phyloP scores from a whole-genome alignment of 2,797 vertebrate genomes.

The Rhinoraja longicauda region DNA sequence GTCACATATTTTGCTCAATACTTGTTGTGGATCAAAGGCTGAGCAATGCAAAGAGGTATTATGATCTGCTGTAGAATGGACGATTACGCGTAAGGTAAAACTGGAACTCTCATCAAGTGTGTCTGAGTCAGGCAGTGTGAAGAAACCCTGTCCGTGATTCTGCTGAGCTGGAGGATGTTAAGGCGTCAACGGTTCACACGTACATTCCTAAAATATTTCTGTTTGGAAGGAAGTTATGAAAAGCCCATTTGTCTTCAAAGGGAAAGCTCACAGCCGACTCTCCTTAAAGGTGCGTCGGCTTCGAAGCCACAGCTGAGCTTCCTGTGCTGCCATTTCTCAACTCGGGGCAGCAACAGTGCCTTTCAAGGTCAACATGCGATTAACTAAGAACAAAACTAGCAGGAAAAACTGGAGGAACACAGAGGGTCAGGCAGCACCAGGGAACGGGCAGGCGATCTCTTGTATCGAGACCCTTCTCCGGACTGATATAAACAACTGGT shows the following conservation, averaged over 20 bases:
- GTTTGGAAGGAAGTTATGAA: neutral
- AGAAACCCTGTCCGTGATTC: slow-evolving; percentile 9
- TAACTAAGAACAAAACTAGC: too few species aligned
- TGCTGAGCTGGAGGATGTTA: neutral
- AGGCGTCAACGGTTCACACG: neutral
- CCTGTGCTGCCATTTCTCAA: neutral
- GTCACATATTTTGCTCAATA: neutral
- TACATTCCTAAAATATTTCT: slow-evolving; percentile 27
- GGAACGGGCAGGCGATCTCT: too few species aligned
- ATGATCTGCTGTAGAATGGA: neutral
- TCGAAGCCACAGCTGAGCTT: neutral
- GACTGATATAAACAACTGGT: too few species aligned
- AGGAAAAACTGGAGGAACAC: too few species aligned
- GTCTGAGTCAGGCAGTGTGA: neutral
- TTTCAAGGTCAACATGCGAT: neutral
- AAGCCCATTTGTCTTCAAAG: neutral
- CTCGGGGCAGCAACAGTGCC: neutral
- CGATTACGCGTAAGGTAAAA: neutral
- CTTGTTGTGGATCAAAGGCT: neutral
- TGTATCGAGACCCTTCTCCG: too few species aligned
- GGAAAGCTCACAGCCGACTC: neutral
- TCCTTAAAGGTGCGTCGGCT: neutral
- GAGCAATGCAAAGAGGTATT: neutral
- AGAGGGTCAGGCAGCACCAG: too few species aligned
- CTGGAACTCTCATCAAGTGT: neutral